Evolutionary conservation across 2,888 invertebrate species (phyloP).

Genomic region (Dasypolia templi): DNA sequence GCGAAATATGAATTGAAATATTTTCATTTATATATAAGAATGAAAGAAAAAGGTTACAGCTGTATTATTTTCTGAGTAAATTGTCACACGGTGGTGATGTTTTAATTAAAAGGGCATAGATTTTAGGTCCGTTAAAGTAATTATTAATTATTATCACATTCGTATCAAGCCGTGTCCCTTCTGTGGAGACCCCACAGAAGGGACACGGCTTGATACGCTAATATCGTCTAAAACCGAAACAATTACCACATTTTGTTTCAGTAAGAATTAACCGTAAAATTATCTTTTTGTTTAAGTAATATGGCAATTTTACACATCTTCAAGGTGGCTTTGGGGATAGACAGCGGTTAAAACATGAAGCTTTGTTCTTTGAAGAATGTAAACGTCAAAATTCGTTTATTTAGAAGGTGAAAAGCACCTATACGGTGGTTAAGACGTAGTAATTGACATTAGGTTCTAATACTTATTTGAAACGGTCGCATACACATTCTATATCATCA

Average conservation of each 20-base stretch:
- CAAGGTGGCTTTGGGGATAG: not conserved
- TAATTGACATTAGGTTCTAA: not conserved
- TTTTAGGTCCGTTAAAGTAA: not conserved
- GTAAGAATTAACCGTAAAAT: constrained; percentile 14
- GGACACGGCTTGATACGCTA: too few species aligned
- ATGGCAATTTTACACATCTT: constrained; percentile 9
- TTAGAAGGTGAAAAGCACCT: not conserved
- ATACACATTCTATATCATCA: not conserved
- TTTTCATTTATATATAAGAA: constrained; percentile 1
- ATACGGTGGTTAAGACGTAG: not conserved
- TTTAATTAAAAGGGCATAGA: constrained; percentile 14
- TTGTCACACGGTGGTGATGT: constrained; percentile 1
- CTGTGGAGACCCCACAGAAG: too few species aligned
- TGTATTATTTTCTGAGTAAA: constrained; percentile 20
- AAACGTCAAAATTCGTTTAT: not conserved
- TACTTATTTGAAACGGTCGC: not conserved
- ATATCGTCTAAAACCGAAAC: constrained; percentile 8
- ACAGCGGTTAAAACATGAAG: not conserved
- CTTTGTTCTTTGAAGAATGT: constrained; percentile 2
- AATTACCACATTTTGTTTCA: constrained; percentile 17
- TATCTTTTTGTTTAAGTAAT: constrained; percentile 1
- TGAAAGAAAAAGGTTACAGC: constrained; percentile 15
- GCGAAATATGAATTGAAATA: constrained; percentile 25
- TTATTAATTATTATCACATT: constrained; percentile 18
- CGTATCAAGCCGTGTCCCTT: not conserved